Conservation (phyloP, 2,888 invertebrate genomes). For the Tanaodytes sp. region DNA sequence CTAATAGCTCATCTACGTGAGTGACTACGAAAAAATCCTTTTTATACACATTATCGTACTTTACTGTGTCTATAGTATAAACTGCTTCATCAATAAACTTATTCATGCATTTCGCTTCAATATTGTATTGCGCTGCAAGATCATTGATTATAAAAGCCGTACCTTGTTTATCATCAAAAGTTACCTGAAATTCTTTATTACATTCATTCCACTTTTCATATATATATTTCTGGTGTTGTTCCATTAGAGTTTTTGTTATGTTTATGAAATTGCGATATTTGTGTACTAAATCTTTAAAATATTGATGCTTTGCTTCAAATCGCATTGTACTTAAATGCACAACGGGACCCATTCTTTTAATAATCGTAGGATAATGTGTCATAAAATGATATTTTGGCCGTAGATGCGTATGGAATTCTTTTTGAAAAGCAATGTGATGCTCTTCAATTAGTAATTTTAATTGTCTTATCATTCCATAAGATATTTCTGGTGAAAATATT, state of each 20-base stretch:
- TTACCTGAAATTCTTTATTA: slow-evolving; percentile 11
- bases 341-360: slow-evolving; percentile 9
- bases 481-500: slow-evolving; percentile 15
- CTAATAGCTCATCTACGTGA: neutral
- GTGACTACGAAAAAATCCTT: too few relatives aligned
- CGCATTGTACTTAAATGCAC: slow-evolving; percentile 8
- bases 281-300: slow-evolving; percentile 15
- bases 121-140: neutral
- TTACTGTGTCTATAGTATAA: neutral
- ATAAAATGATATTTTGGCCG: slow-evolving; percentile 7
- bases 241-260: slow-evolving; percentile 4
- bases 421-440: slow-evolving; percentile 10
- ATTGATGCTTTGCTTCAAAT: slow-evolving; percentile 10
- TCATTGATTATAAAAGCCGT: neutral
- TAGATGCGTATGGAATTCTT: slow-evolving; percentile 8
- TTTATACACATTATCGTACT: neutral
- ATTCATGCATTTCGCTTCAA: neutral
- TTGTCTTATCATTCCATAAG: slow-evolving; percentile 6
- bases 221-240: slow-evolving; percentile 16
- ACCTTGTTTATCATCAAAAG: neutral
- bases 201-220: slow-evolving; percentile 12
- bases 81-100: neutral
- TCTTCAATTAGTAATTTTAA: slow-evolving; percentile 11
- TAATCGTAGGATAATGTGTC: slow-evolving; percentile 5
- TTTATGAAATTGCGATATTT: slow-evolving; percentile 5